A percentile compares a stretch with the other conserved stretches of the same genome.
These are phyloP conservation scores for Pachyramphus minor DNA, from an alignment of 2,113 vertebrate genomes.

Conservation along the genomic window DNA sequence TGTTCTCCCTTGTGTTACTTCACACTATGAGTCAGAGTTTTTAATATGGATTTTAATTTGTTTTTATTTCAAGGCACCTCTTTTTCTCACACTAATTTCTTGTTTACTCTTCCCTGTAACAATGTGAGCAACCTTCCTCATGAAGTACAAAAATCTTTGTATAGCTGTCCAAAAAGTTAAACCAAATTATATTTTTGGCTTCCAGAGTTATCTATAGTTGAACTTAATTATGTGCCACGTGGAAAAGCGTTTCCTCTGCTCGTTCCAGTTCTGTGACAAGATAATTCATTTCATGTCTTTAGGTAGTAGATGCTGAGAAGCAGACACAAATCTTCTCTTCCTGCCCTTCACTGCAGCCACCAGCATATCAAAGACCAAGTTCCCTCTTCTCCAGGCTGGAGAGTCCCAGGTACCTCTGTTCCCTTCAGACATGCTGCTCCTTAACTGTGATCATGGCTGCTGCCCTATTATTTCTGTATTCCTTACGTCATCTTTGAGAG, in stretches of 20 bases:
- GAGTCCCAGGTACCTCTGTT: background rate
- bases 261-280: background rate
- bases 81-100: background rate
- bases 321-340: background rate
- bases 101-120: background rate
- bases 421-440: background rate
- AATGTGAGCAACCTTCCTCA: background rate
- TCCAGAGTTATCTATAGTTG: constrained; percentile 1
- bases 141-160: background rate
- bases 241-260: background rate
- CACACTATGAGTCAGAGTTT: background rate
- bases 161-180: background rate
- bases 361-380: background rate
- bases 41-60: background rate
- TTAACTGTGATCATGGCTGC: background rate
- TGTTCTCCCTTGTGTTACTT: background rate
- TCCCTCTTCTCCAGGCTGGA: background rate
- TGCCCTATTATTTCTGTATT: background rate
- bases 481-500: background rate
- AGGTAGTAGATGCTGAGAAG: background rate
- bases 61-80: background rate
- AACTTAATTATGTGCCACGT: constrained; percentile 13
- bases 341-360: background rate
- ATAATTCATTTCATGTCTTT: background rate
- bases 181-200: background rate